These are phyloP conservation scores for Sycon ciliatum DNA, from an alignment of 37 sponge, comb jelly and placozoan species.

Conservation along the genomic window DNA sequence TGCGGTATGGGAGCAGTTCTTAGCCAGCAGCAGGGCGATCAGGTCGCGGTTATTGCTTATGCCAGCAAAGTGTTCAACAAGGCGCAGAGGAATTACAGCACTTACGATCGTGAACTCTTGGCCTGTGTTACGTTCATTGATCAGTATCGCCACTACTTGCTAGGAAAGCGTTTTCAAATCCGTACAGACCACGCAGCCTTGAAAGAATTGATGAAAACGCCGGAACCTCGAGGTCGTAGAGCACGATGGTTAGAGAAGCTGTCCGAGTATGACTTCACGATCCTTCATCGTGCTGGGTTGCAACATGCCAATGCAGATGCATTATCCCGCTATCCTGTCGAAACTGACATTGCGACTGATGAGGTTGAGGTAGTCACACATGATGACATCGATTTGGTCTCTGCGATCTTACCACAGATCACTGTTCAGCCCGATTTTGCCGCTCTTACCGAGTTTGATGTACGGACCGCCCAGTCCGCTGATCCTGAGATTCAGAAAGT, in stretches of 20 bases:
- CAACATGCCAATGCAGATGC: conserved; percentile 14
- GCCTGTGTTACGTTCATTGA: background rate
- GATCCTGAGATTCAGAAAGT: too few species aligned
- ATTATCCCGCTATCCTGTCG: conserved; percentile 3
- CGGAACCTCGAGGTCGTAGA: conserved; percentile 10
- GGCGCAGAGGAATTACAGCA: conserved; percentile 1
- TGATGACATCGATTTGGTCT: too few species aligned
- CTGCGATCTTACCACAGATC: too few species aligned
- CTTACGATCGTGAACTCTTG: background rate
- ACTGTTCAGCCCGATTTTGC: too few species aligned
- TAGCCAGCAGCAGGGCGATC: too few species aligned
- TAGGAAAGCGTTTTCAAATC: background rate
- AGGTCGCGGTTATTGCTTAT: too few species aligned
- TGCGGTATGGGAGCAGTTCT: too few species aligned
- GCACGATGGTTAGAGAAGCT: conserved; percentile 25
- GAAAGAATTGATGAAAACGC: conserved; percentile 2
- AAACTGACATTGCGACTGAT: background rate
- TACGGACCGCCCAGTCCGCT: too few species aligned
- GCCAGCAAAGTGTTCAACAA: background rate
- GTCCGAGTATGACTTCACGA: conserved; percentile 3
- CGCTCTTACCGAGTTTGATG: too few species aligned
- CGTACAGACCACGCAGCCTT: conserved; percentile 22
- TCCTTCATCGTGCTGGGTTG: background rate
- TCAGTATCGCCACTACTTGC: conserved; percentile 17
- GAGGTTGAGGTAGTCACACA: background rate